Conservation (phyloP, 2,113 vertebrate species). For the Dipodomys stephensi region DNA sequence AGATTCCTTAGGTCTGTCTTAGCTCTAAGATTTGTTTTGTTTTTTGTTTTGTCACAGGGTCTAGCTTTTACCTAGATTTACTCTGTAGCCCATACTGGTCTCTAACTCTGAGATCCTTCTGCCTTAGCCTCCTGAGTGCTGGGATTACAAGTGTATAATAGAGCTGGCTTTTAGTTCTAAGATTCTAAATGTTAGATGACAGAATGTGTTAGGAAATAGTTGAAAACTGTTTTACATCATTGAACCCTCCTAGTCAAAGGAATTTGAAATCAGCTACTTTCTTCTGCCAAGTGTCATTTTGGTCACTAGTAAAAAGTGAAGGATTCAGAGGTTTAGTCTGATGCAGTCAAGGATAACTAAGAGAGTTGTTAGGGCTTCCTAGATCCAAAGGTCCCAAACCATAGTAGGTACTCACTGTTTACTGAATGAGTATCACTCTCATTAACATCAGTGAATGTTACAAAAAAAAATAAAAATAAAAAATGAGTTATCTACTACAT, state of each 20-base stretch:
- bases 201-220: neutral
- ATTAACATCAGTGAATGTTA: neutral
- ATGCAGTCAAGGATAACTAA: neutral
- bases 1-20: neutral
- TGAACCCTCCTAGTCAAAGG: conserved; percentile 23
- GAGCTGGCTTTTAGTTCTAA: neutral
- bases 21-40: neutral
- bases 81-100: neutral
- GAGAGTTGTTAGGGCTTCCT: neutral
- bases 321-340: conserved; percentile 2
- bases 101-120: neutral
- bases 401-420: neutral
- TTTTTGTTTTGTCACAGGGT: neutral
- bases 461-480: neutral
- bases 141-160: neutral
- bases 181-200: neutral
- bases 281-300: neutral
- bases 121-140: neutral
- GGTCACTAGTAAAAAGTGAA: neutral
- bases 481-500: neutral
- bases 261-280: conserved; percentile 4
- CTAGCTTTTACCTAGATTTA: neutral
- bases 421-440: neutral
- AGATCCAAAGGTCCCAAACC: neutral
- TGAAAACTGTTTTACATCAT: neutral